Conservation (phyloP, 2,888 invertebrate species). For the Margaritifera margaritifera region DNA sequence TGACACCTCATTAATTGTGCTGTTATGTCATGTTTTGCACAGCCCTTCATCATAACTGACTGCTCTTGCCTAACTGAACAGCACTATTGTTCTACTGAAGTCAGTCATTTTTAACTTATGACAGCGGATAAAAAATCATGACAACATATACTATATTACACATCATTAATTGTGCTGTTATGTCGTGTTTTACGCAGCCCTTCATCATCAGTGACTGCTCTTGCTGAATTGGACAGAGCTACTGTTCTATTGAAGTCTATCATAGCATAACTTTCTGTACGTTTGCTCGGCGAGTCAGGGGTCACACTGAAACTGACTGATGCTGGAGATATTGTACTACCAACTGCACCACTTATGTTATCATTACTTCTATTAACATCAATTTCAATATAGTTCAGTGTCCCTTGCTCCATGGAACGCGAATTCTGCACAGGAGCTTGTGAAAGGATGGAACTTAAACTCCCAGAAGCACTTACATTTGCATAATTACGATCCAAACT, state of each 20-base stretch:
- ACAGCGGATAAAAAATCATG: too few relatives aligned
- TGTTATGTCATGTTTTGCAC: too few relatives aligned
- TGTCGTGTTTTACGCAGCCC: constrained; percentile 64
- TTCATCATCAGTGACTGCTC: constrained; percentile 80
- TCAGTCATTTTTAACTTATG: too few relatives aligned
- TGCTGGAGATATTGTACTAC: constrained; percentile 49
- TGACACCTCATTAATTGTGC: too few relatives aligned
- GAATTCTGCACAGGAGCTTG: constrained; percentile 13
- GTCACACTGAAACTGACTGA: constrained; percentile 50
- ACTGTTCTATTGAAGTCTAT: constrained; percentile 96
- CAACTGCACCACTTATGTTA: constrained; percentile 29
- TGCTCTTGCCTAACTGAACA: too few relatives aligned
- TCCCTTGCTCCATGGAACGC: constrained; percentile 28
- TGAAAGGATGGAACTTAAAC: constrained; percentile 20
- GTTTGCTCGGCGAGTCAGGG: constrained; percentile 61
- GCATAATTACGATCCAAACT: constrained; percentile 47
- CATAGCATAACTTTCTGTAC: constrained; percentile 83
- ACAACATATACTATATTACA: too few relatives aligned
- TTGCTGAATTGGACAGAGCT: constrained; percentile 87
- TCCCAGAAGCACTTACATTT: constrained; percentile 36
- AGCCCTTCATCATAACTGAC: too few relatives aligned
- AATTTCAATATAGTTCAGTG: constrained; percentile 60
- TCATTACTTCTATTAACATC: constrained; percentile 54
- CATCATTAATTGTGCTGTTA: constrained; percentile 60
- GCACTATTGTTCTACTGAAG: too few relatives aligned